A percentile compares a stretch with the other conserved stretches of the same genome.
These are phyloP conservation scores for Pampusana beccarii DNA, from an alignment of 2,113 vertebrate genomes.

Conservation along the genomic window DNA sequence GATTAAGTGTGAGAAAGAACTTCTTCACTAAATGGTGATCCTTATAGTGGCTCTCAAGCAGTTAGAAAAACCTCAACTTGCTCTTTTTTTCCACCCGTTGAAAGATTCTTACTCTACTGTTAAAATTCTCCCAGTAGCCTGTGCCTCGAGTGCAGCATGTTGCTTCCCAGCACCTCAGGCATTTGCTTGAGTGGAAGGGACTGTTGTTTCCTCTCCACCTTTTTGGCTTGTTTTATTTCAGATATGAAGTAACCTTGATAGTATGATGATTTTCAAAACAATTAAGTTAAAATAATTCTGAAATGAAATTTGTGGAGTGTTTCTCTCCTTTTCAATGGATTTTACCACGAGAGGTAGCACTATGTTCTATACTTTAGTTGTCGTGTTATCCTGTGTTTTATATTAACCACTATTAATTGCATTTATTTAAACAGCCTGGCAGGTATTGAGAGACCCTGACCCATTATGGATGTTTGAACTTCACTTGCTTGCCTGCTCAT, in stretches of 20 bases:
- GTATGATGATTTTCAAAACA: background rate
- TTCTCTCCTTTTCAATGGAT: background rate
- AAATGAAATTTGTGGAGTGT: background rate
- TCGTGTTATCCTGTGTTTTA: background rate
- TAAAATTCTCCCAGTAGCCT: background rate
- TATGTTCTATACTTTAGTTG: background rate
- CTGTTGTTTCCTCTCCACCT: background rate
- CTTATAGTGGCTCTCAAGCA: accelerated
- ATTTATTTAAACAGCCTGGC: background rate
- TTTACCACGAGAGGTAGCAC: background rate
- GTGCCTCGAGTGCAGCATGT: background rate
- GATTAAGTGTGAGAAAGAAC: background rate
- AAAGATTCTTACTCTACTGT: background rate
- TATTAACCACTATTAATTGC: background rate
- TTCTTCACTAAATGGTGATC: background rate
- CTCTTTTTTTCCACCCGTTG: background rate
- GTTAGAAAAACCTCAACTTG: background rate
- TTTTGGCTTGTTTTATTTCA: background rate
- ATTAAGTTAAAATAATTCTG: background rate
- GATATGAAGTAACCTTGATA: background rate
- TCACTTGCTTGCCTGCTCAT: background rate
- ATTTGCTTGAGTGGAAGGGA: background rate
- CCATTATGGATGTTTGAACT: background rate
- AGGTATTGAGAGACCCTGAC: background rate
- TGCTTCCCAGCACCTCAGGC: background rate